phyloP scores from a whole-genome alignment of 2,113 vertebrate species.

The Hymenochirus boettgeri region DNA sequence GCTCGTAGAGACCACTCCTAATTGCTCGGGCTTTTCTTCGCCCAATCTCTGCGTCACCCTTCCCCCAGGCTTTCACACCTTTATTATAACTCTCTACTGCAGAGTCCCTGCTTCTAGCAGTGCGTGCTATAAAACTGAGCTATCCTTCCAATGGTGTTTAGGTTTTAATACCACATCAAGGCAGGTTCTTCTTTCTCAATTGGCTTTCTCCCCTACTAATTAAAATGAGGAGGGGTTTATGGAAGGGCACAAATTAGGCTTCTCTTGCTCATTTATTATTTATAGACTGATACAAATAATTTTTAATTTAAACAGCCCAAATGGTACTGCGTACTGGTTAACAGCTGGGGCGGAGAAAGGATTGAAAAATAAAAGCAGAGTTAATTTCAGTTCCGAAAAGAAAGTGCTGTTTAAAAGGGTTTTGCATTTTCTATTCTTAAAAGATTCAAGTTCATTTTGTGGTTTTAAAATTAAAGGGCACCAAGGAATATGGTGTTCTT shows the following conservation, averaged over 20 bases:
- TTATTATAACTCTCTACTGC: constrained; percentile 97
- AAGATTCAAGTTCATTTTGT: too few relatives aligned
- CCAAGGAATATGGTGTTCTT: too few relatives aligned
- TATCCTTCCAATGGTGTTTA: constrained; percentile 75
- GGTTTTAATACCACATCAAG: constrained; percentile 89
- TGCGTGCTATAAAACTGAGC: constrained; percentile 90
- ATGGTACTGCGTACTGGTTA: constrained; percentile 62
- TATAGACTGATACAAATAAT: constrained; percentile 85
- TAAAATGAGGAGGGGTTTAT: constrained; percentile 88
- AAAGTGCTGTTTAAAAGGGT: not conserved
- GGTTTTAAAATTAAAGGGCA: too few relatives aligned
- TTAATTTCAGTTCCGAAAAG: not conserved
- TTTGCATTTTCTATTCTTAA: too few relatives aligned
- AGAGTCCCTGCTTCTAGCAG: constrained; percentile 82
- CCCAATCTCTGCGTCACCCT: constrained; percentile 80
- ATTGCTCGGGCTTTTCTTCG: constrained; percentile 86
- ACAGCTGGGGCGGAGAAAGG: constrained; percentile 47
- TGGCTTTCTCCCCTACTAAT: constrained; percentile 87
- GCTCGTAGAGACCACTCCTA: constrained; percentile 80
- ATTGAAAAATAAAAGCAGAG: constrained; percentile 2
- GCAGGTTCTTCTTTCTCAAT: constrained; percentile 79
- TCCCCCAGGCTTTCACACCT: constrained; percentile 86
- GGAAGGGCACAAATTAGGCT: constrained; percentile 73
- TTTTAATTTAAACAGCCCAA: constrained; percentile 83
- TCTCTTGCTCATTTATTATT: constrained; percentile 88